These are phyloP conservation scores for Lissocephala sabroskyi DNA, from an alignment of 2,888 invertebrate species.

Conservation along the genomic window DNA sequence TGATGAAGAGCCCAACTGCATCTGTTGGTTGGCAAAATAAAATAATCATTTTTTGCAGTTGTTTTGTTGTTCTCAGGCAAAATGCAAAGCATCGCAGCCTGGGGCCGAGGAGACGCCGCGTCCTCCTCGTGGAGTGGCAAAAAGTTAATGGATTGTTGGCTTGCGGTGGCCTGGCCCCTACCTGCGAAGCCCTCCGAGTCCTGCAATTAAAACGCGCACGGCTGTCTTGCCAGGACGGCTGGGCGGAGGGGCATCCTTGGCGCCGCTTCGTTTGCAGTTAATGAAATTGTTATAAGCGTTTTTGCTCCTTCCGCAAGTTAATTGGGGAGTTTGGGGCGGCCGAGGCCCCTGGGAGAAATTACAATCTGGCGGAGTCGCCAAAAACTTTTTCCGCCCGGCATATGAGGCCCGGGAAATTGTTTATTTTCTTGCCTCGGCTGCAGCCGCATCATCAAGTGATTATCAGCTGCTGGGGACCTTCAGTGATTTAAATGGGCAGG, in stretches of 20 bases:
- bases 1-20: conserved; percentile 49
- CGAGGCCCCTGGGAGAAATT: too few relatives aligned
- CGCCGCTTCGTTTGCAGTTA: conserved; percentile 51
- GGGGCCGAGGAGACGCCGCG: not conserved
- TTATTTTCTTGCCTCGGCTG: conserved; percentile 12
- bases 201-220: conserved; percentile 48
- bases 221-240: conserved; percentile 22
- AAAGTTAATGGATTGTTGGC: conserved; percentile 66
- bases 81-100: conserved; percentile 3
- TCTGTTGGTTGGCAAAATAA: not conserved
- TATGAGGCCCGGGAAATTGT: conserved; percentile 1
- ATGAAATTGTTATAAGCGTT: conserved; percentile 54
- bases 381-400: conserved; percentile 23
- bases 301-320: conserved; percentile 9
- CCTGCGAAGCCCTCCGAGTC: conserved; percentile 7
- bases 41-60: conserved; percentile 9
- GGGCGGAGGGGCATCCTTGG: conserved; percentile 7
- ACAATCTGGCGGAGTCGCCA: conserved; percentile 15
- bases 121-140: conserved; percentile 52
- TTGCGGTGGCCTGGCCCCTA: conserved; percentile 48
- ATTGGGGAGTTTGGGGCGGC: too few relatives aligned
- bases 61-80: too few relatives aligned
- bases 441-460: conserved; percentile 31
- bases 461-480: conserved; percentile 15
- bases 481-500: conserved; percentile 15